Evolutionary conservation across 2,113 vertebrate genomes (phyloP).

Genomic region (Odocoileus hemionus): DNA sequence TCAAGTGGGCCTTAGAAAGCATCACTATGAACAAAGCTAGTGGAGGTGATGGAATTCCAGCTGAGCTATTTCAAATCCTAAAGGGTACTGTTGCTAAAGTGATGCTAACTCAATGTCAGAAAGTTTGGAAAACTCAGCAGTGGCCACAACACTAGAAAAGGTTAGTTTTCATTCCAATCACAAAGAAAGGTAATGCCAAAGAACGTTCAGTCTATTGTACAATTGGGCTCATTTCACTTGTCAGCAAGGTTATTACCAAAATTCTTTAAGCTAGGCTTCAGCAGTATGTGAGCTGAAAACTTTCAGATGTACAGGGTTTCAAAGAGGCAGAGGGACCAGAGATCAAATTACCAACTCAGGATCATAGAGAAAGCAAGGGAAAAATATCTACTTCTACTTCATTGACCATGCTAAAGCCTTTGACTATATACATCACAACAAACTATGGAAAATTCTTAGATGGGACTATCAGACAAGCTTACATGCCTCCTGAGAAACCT

Average conservation of each 20-base stretch:
- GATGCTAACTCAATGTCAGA: background rate
- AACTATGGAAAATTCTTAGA: background rate
- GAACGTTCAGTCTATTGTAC: accelerated
- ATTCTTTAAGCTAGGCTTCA: background rate
- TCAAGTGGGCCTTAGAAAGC: background rate
- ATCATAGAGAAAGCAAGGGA: background rate
- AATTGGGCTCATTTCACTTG: background rate
- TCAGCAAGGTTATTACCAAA: background rate
- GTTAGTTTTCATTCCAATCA: background rate
- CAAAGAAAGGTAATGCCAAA: background rate
- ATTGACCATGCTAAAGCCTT: background rate
- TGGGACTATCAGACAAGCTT: background rate
- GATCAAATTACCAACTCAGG: background rate
- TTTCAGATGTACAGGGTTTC: background rate
- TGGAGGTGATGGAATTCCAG: background rate
- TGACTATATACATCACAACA: background rate
- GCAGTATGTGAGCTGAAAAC: background rate
- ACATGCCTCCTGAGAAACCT: background rate
- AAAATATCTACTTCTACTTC: background rate
- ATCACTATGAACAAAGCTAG: background rate
- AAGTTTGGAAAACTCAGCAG: background rate
- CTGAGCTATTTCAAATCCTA: background rate
- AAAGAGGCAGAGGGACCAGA: background rate
- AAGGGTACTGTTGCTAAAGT: background rate
- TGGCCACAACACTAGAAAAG: background rate